Evolutionary conservation across 2,888 invertebrate species (phyloP).

Genomic region (Synanthedon andrenaeformis): DNA sequence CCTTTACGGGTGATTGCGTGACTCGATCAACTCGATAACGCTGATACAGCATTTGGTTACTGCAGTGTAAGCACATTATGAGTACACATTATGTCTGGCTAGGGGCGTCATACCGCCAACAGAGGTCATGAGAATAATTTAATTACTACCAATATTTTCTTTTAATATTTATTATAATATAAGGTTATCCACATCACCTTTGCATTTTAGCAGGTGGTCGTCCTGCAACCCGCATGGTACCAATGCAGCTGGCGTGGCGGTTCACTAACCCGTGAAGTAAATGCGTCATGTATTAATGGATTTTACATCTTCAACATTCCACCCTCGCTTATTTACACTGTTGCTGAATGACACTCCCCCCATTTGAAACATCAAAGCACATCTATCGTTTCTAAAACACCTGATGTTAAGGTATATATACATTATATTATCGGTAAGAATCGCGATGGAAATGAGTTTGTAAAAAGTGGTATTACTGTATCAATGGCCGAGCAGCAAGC

Average conservation of each 20-base stretch:
- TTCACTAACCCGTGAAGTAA: slow-evolving; percentile 36
- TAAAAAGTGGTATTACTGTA: background rate
- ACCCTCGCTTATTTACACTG: background rate
- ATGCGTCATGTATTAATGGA: slow-evolving; percentile 27
- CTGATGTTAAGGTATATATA: background rate
- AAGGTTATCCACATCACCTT: background rate
- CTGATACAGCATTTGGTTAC: too few species aligned
- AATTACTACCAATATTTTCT: too few species aligned
- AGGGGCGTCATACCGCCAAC: too few species aligned
- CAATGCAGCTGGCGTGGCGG: slow-evolving; percentile 38
- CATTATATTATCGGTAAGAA: background rate
- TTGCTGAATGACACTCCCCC: background rate
- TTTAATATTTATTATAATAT: too few species aligned
- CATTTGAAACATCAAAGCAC: background rate
- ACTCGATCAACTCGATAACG: too few species aligned
- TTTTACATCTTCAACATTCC: slow-evolving; percentile 19
- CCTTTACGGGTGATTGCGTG: too few species aligned
- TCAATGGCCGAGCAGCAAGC: background rate
- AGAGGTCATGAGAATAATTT: too few species aligned
- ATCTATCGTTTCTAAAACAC: background rate
- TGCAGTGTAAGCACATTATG: too few species aligned
- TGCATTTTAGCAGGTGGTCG: background rate
- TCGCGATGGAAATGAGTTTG: background rate
- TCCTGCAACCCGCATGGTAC: slow-evolving; percentile 20
- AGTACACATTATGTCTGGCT: too few species aligned